Percentiles rank a stretch among this genome's conserved stretches.
Conservation (phyloP, 2,888 invertebrate species). For the Reticulitermes lucifugus region DNA sequence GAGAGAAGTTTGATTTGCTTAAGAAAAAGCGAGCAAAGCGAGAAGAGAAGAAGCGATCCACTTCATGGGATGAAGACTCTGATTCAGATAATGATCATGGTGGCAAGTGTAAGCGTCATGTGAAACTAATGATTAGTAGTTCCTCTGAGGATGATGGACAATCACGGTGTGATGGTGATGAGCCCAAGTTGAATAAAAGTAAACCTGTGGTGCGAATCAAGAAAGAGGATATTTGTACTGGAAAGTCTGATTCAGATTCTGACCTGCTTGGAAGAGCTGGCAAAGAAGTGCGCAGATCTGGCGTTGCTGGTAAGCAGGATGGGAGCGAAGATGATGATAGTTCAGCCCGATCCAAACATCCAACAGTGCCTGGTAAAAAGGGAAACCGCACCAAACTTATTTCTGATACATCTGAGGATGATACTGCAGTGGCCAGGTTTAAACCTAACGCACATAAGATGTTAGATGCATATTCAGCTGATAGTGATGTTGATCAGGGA, state of each 20-base stretch:
- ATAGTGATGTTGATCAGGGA: constrained; percentile 68
- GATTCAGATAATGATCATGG: constrained; percentile 66
- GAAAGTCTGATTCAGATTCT: constrained; percentile 54
- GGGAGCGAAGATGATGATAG: constrained; percentile 55
- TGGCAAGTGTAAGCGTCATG: constrained; percentile 56
- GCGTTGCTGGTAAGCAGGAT: constrained; percentile 65
- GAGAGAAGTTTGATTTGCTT: constrained; percentile 89
- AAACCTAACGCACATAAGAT: constrained; percentile 44
- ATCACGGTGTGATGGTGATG: constrained; percentile 54
- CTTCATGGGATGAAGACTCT: constrained; percentile 90
- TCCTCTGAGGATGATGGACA: constrained; percentile 69
- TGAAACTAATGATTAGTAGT: constrained; percentile 66
- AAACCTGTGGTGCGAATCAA: constrained; percentile 43
- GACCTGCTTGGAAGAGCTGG: constrained; percentile 30
- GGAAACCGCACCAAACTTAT: constrained; percentile 79
- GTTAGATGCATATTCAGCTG: constrained; percentile 60
- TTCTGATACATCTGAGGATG: constrained; percentile 81
- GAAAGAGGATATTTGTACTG: constrained; percentile 51
- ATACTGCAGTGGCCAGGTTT: constrained; percentile 57
- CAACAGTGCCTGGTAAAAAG: constrained; percentile 61
- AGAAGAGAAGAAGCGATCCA: constrained; percentile 89
- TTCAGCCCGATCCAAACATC: constrained; percentile 35
- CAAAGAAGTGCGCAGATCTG: constrained; percentile 23
- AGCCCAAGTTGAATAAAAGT: constrained; percentile 37
- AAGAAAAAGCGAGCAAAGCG: constrained; percentile 81